These are phyloP conservation scores for Linnaemya tessellans DNA, from an alignment of 2,888 invertebrate species.

Conservation along the genomic window DNA sequence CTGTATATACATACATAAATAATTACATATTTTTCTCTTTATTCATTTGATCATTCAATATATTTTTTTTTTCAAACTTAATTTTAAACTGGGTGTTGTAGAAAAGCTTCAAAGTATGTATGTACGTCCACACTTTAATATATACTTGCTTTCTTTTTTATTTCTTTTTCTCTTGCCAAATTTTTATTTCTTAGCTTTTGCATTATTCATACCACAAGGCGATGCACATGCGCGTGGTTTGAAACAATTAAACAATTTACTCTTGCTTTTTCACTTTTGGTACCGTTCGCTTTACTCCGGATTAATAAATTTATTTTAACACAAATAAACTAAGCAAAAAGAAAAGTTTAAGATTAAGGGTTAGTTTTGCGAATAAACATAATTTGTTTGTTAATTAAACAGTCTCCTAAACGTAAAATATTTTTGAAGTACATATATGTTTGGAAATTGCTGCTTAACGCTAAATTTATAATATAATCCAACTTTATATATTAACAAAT, in stretches of 20 bases:
- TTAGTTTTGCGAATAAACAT: too few species aligned
- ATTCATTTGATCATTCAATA: not conserved
- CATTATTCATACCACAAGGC: constrained; percentile 26
- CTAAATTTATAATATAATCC: too few species aligned
- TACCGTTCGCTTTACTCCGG: not conserved
- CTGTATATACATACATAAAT: too few species aligned
- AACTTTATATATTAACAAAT: too few species aligned
- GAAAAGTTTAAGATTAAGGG: not conserved
- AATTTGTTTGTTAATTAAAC: too few species aligned
- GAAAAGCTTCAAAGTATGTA: not conserved
- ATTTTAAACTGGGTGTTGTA: too few species aligned
- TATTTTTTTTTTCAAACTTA: not conserved
- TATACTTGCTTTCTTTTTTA: constrained; percentile 11
- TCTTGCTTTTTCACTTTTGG: not conserved
- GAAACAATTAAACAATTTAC: constrained; percentile 1
- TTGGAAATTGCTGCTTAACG: too few species aligned
- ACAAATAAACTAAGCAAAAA: not conserved
- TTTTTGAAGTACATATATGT: too few species aligned
- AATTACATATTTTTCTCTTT: not conserved
- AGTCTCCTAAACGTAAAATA: too few species aligned
- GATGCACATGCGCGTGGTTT: constrained; percentile 45
- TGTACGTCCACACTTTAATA: not conserved
- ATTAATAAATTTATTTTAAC: not conserved
- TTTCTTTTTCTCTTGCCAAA: not conserved
- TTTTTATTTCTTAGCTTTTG: constrained; percentile 1